A percentile compares a stretch with the other conserved stretches of the same genome.
Evolutionary conservation across 2,113 vertebrate species (phyloP).

Genomic region (Lasiurus cinereus): DNA sequence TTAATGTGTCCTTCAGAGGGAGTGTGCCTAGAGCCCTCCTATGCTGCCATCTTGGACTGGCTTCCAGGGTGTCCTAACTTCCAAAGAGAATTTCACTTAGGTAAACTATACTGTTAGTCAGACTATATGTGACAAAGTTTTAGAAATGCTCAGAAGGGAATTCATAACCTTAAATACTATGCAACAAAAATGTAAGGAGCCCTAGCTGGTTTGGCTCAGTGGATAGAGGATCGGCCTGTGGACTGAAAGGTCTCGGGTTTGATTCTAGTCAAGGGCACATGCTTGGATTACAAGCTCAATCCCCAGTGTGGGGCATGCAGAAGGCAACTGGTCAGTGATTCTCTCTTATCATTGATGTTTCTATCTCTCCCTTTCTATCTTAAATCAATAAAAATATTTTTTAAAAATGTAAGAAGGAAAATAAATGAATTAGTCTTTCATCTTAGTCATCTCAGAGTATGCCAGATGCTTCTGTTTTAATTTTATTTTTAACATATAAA

Average conservation of each 20-base stretch:
- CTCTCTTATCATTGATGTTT: too few species aligned
- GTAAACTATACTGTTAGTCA: not conserved
- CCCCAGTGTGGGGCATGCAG: too few species aligned
- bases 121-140: not conserved
- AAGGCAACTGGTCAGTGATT: too few species aligned
- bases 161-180: not conserved
- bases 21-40: not conserved
- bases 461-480: not conserved
- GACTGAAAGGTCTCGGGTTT: too few species aligned
- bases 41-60: not conserved
- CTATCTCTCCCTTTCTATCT: too few species aligned
- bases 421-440: not conserved
- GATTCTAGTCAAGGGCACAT: too few species aligned
- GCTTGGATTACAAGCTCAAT: too few species aligned
- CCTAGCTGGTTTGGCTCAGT: too few species aligned
- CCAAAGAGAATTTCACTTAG: not conserved
- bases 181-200: not conserved
- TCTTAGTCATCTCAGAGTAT: not conserved
- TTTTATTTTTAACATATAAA: not conserved
- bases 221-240: too few species aligned
- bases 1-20: not conserved
- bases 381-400: too few species aligned
- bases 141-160: slow-evolving; percentile 8
- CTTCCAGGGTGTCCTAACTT: not conserved
- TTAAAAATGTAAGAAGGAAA: not conserved